phyloP scores from a whole-genome alignment of 1,140 invertebrate species.

The Drosophila tsacasi region DNA sequence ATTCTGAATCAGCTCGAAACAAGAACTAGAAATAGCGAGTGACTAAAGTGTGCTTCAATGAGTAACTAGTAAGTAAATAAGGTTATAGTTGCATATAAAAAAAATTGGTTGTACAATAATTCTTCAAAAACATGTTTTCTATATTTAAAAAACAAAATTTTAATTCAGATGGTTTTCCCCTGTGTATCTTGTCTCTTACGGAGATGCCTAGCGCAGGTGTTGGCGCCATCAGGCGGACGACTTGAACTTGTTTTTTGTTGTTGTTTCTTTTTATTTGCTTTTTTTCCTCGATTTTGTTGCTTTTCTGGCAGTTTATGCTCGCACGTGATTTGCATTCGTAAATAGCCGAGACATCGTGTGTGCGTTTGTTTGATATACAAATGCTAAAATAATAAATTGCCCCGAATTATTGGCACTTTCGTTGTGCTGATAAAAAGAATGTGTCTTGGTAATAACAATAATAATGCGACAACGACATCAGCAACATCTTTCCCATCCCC shows the following conservation, averaged over 20 bases:
- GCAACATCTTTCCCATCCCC: conserved; percentile 49
- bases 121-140: too few species aligned
- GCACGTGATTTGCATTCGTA: conserved; percentile 81
- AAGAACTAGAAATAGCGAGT: background rate
- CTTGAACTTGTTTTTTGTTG: conserved; percentile 34
- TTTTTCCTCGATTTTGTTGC: conserved; percentile 36
- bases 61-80: background rate
- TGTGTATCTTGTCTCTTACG: conserved; percentile 53
- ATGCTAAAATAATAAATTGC: conserved; percentile 84
- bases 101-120: background rate
- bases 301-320: conserved; percentile 66
- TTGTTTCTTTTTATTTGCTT: conserved; percentile 5
- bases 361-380: conserved; percentile 65
- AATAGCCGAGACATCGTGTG: conserved; percentile 52
- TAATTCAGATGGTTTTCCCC: too few species aligned
- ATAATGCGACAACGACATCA: conserved; percentile 78
- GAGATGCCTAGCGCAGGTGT: conserved; percentile 63
- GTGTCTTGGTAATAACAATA: conserved; percentile 82
- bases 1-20: too few species aligned
- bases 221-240: conserved; percentile 47
- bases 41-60: background rate
- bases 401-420: conserved; percentile 82
- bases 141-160: too few species aligned
- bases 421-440: conserved; percentile 76
- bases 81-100: background rate